Percentiles rank a stretch among this genome's conserved stretches.
Conservation (phyloP, 2,888 invertebrate species). For the Ditula angustiorana region DNA sequence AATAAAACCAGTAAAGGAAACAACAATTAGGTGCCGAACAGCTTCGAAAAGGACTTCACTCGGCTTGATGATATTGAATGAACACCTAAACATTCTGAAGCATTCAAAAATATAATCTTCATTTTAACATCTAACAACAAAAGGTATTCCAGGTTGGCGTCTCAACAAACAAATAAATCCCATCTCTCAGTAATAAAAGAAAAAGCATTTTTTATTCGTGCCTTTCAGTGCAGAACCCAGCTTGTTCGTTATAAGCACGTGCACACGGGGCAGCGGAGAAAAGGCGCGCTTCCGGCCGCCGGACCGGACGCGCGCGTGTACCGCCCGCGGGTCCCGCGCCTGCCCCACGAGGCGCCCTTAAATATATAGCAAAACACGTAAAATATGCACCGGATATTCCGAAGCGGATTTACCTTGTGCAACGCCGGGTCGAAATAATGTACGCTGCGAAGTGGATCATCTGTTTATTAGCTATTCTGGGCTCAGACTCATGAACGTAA, state of each 20-base stretch:
- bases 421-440: not conserved
- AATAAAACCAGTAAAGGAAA: not conserved
- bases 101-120: not conserved
- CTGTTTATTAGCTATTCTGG: not conserved
- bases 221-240: not conserved
- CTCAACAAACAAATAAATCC: not conserved
- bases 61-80: not conserved
- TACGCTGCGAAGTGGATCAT: not conserved
- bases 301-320: not conserved
- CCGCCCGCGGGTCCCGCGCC: not conserved
- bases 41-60: not conserved
- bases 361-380: not conserved
- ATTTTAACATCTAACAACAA: not conserved
- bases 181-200: not conserved
- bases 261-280: not conserved
- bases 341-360: not conserved
- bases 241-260: conserved; percentile 3
- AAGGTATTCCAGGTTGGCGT: not conserved
- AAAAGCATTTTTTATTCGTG: not conserved
- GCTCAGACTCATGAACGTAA: not conserved
- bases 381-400: not conserved
- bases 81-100: not conserved
- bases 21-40: not conserved
- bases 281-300: not conserved
- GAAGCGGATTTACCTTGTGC: not conserved